A percentile compares a stretch with the other conserved stretches of the same genome.
These are phyloP conservation scores for Lucinisca nassula DNA, from an alignment of 2,888 invertebrate genomes.

Conservation along the genomic window DNA sequence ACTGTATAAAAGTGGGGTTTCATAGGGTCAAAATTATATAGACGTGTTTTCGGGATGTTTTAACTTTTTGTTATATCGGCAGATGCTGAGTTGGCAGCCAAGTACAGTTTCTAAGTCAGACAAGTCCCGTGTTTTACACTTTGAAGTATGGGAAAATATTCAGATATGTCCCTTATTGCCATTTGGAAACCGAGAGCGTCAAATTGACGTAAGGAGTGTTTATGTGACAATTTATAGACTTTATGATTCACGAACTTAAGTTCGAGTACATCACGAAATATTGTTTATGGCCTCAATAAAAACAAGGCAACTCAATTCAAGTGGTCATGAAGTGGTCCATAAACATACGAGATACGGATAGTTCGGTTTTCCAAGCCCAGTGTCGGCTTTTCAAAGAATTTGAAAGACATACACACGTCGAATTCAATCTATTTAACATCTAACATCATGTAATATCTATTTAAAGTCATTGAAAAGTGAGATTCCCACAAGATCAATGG, in stretches of 20 bases:
- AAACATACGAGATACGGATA: not conserved
- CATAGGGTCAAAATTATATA: too few relatives aligned
- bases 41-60: too few relatives aligned
- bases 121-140: too few relatives aligned
- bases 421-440: constrained; percentile 7
- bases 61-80: too few relatives aligned
- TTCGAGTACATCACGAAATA: constrained; percentile 7
- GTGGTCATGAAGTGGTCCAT: not conserved
- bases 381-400: constrained; percentile 8
- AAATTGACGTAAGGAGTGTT: not conserved
- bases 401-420: not conserved
- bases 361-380: not conserved
- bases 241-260: not conserved
- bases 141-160: too few relatives aligned
- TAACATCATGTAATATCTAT: constrained; percentile 7
- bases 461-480: not conserved
- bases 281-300: constrained; percentile 1
- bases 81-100: too few relatives aligned
- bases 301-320: constrained; percentile 4
- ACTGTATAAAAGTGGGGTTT: too few relatives aligned
- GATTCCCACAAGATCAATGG: not conserved
- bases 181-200: not conserved
- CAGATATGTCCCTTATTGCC: too few relatives aligned
- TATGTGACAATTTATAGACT: not conserved
- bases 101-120: too few relatives aligned